Conservation (phyloP, 2,113 vertebrate genomes). For the Micronycteris hirsuta region DNA sequence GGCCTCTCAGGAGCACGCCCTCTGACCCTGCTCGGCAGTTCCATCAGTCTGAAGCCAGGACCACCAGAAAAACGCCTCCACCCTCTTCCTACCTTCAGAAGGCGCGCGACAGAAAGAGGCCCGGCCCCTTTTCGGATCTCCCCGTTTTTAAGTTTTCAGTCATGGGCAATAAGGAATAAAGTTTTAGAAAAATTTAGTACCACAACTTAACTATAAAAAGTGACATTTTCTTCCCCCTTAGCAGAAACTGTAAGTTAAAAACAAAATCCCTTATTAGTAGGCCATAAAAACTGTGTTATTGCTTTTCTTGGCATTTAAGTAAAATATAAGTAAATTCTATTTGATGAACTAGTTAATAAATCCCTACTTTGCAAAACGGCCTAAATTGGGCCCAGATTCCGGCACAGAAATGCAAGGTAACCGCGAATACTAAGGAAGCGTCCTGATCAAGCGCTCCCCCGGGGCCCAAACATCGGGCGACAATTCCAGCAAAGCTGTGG, state of each 20-base stretch:
- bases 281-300: not conserved
- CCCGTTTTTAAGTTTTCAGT: slow-evolving; percentile 11
- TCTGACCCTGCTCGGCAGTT: not conserved
- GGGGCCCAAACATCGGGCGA: slow-evolving; percentile 41
- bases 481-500: slow-evolving; percentile 50
- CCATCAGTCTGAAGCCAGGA: not conserved
- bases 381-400: slow-evolving; percentile 38
- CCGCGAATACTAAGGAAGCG: slow-evolving; percentile 30
- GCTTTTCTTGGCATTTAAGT: slow-evolving; percentile 11
- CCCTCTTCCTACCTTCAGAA: not conserved
- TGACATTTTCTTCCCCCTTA: not conserved
- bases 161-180: not conserved
- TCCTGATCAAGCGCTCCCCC: slow-evolving; percentile 22
- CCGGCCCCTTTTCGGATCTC: not conserved
- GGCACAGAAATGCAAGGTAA: slow-evolving; percentile 33
- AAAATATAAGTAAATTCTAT: slow-evolving; percentile 44
- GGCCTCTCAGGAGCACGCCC: not conserved
- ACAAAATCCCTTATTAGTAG: slow-evolving; percentile 26
- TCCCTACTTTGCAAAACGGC: not conserved
- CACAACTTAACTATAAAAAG: slow-evolving; percentile 16
- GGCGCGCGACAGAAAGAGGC: not conserved
- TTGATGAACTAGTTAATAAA: slow-evolving; percentile 51
- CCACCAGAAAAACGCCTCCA: not conserved
- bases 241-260: not conserved
- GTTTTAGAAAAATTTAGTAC: not conserved